Base-by-base conservation (phyloP, 2,888 invertebrate genomes). In the Drosophila quasianomalipes region DNA sequence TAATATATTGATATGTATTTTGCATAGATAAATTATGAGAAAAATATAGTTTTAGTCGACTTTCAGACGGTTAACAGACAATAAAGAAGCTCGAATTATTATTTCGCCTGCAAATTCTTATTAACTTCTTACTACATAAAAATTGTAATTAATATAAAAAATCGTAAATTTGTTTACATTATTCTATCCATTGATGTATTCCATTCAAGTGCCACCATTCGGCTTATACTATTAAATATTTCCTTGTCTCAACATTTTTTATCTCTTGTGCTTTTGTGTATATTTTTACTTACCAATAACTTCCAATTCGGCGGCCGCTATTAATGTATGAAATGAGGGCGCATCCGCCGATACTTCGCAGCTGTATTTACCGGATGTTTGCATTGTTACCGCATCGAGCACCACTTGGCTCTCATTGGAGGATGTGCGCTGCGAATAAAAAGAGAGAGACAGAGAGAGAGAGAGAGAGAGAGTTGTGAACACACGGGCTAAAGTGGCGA, bases 331-430 rank as follows among this genome's bases (percentile, higher is more conserved):
- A 88, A 93, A 93, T 65, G 93, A 93, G 82, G 93, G 93, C 82
- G 93, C 93, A 92, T 93, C 93, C 76, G 93, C 93, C 68, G 93
- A 93, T 77, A 93, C 93, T 87, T 93, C 93, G 85, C 93, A 93
- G 79, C 93, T 93, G 85, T 93, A 93, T 88, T 93, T 93, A 74
- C 93, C 93, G 70, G 93, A 90, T 76, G 93, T 92, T 68, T 85
- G 82, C 85, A 91, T 87, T 78, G 91, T 88, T 74, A 93, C 93
- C 68, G 91, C 84, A 71, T 92, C 91, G 73, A 93, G 89, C 60
- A 93, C 92, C 70, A 93, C 90, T 91, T 93, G 93, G 79, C 92
- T 93, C 85, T 93, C 93, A 70, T 93, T 93, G n/a, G 93, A 93
- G 69, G 83, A 65, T 37, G 76, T 62, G 33, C 92, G 91, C 92